These are phyloP conservation scores for Atta cephalotes DNA, from an alignment of 1,140 invertebrate genomes.

Conservation along the genomic window DNA sequence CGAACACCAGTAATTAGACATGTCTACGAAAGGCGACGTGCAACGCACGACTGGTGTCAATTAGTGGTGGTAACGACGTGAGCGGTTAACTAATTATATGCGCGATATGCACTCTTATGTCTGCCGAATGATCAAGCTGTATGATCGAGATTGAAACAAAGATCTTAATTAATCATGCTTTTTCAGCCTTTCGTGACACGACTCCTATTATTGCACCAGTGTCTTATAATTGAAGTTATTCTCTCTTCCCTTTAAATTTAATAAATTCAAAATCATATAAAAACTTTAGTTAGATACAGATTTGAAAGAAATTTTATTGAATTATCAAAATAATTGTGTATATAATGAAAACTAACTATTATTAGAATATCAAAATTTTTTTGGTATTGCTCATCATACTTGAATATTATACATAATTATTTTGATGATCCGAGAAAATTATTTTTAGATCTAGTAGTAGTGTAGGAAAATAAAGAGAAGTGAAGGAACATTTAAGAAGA, in stretches of 20 bases:
- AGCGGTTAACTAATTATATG: conserved; percentile 56
- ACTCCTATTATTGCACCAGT: conserved; percentile 12
- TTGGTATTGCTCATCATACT: too few species aligned
- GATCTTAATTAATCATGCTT: conserved; percentile 44
- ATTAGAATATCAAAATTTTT: too few species aligned
- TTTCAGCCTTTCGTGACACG: conserved; percentile 38
- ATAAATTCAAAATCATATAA: not conserved
- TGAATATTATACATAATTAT: too few species aligned
- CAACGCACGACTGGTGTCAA: conserved; percentile 48
- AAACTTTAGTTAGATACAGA: too few species aligned
- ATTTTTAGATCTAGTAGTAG: too few species aligned
- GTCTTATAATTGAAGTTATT: not conserved
- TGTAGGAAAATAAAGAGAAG: too few species aligned
- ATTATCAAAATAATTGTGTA: too few species aligned
- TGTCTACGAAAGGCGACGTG: conserved; percentile 44
- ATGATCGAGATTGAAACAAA: conserved; percentile 26
- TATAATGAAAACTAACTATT: too few species aligned
- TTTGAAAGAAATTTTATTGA: too few species aligned
- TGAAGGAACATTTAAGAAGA: too few species aligned
- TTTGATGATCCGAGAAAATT: too few species aligned
- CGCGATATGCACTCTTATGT: conserved; percentile 33
- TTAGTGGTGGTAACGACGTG: conserved; percentile 52
- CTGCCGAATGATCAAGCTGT: not conserved
- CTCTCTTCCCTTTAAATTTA: not conserved
- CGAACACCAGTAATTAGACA: conserved; percentile 47